phyloP scores from a whole-genome alignment of 2,797 vertebrate genomes.

The Austrolebias charrua region DNA sequence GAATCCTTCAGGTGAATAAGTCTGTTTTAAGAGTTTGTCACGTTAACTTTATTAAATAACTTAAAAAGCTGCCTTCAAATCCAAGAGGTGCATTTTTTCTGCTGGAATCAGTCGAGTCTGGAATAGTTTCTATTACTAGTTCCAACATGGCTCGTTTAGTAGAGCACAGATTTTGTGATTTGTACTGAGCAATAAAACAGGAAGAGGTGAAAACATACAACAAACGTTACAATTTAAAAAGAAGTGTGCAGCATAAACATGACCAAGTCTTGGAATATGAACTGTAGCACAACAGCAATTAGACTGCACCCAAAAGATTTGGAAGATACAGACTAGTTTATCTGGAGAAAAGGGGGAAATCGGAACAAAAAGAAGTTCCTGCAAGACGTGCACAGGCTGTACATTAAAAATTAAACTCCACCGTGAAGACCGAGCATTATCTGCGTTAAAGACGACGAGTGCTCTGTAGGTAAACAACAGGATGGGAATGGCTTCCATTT shows the following conservation, averaged over 20 bases:
- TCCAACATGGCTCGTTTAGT: neutral
- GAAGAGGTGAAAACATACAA: neutral
- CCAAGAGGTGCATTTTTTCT: neutral
- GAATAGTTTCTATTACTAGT: neutral
- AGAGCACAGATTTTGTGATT: rapidly evolving
- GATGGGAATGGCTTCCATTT: conserved; percentile 75
- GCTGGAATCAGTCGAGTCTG: conserved; percentile 6
- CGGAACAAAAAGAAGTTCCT: neutral
- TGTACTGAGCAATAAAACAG: neutral
- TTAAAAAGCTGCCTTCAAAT: neutral
- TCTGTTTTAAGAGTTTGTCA: neutral
- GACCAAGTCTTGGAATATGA: conserved; percentile 11
- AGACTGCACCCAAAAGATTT: conserved; percentile 53
- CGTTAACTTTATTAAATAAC: neutral
- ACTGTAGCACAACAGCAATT: conserved; percentile 55
- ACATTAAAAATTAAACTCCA: neutral
- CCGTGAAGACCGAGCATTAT: neutral
- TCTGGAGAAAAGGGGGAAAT: conserved; percentile 5
- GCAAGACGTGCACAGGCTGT: neutral
- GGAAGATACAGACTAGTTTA: conserved; percentile 15
- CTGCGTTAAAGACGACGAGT: conserved; percentile 44
- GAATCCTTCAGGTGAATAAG: neutral
- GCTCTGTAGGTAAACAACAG: conserved; percentile 75
- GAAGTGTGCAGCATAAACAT: neutral
- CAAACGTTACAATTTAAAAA: neutral